These are phyloP conservation scores for Cremastinae sp. DNA, from an alignment of 2,888 invertebrate genomes.

Conservation along the genomic window DNA sequence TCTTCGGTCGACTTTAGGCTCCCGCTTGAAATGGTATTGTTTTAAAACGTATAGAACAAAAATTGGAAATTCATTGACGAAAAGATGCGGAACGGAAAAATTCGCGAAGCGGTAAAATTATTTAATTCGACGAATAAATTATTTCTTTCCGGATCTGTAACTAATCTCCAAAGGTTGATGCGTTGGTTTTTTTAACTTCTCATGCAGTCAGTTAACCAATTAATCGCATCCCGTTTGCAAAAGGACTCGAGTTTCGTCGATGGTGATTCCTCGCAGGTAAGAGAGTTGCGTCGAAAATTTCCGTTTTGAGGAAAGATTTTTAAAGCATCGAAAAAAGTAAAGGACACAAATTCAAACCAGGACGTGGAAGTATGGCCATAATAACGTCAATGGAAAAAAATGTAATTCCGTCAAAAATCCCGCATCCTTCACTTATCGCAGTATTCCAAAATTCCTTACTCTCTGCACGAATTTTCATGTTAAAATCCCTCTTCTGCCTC, in stretches of 20 bases:
- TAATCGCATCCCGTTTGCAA: constrained; percentile 69
- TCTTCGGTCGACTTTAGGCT: background rate
- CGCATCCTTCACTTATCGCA: too few relatives aligned
- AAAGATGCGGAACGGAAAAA: too few relatives aligned
- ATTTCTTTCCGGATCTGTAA: constrained; percentile 6
- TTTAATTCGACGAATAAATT: background rate
- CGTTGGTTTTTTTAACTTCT: constrained; percentile 51
- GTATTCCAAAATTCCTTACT: too few relatives aligned
- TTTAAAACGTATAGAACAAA: background rate
- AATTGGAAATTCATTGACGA: too few relatives aligned
- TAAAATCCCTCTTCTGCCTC: too few relatives aligned
- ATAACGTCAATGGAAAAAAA: too few relatives aligned
- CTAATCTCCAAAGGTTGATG: constrained; percentile 55
- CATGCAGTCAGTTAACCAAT: constrained; percentile 64
- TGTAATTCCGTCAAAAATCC: too few relatives aligned
- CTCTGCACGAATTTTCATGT: too few relatives aligned
- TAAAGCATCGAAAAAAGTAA: too few relatives aligned
- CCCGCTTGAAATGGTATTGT: background rate
- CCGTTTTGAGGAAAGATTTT: background rate
- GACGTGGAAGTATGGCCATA: too few relatives aligned
- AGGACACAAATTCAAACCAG: too few relatives aligned
- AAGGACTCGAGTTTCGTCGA: constrained; percentile 49
- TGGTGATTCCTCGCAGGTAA: constrained; percentile 54
- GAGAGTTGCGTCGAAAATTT: constrained; percentile 23
- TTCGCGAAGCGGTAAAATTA: too few relatives aligned